Conservation (phyloP, 23 tunicate genomes). For the Ciona savignyi region DNA sequence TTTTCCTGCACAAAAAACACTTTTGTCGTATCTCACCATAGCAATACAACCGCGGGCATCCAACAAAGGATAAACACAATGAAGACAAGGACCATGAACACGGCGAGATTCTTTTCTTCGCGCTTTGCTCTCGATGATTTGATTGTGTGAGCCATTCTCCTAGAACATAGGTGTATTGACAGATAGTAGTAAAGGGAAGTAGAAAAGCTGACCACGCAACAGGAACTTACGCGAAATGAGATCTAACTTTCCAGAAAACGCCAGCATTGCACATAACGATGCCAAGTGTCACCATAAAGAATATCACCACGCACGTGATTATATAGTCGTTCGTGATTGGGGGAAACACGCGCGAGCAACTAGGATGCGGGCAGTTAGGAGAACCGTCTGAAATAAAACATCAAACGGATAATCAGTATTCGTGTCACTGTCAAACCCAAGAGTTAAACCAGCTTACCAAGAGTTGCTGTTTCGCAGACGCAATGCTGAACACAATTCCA, state of each 20-base stretch:
- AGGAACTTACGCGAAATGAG: constrained; percentile 14
- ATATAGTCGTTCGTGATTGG: constrained; percentile 21
- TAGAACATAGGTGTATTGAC: no score
- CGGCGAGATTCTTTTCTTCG: constrained; percentile 7
- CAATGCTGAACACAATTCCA: constrained; percentile 27
- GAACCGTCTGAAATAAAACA: constrained; percentile 7
- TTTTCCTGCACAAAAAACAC: no score
- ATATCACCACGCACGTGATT: constrained; percentile 6
- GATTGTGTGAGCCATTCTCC: constrained; percentile 11
- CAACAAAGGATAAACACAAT: constrained; percentile 12
- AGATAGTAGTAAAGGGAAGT: no score
- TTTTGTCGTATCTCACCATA: constrained; percentile 1
- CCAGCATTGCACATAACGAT: constrained; percentile 16
- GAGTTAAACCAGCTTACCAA: constrained; percentile 1
- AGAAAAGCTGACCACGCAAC: background rate
- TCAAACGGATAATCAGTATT: background rate
- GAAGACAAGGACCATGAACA: constrained; percentile 15
- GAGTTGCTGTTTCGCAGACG: constrained; percentile 25
- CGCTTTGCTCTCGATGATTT: constrained; percentile 2
- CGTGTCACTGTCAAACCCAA: no score
- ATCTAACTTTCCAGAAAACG: constrained; percentile 9
- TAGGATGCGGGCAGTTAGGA: constrained; percentile 13
- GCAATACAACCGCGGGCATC: constrained; percentile 11
- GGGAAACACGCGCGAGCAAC: constrained; percentile 18
- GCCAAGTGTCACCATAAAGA: constrained; percentile 10